These are phyloP conservation scores for Lepetodrilus schrolli DNA, from an alignment of 2,888 invertebrate species.

Conservation along the genomic window DNA sequence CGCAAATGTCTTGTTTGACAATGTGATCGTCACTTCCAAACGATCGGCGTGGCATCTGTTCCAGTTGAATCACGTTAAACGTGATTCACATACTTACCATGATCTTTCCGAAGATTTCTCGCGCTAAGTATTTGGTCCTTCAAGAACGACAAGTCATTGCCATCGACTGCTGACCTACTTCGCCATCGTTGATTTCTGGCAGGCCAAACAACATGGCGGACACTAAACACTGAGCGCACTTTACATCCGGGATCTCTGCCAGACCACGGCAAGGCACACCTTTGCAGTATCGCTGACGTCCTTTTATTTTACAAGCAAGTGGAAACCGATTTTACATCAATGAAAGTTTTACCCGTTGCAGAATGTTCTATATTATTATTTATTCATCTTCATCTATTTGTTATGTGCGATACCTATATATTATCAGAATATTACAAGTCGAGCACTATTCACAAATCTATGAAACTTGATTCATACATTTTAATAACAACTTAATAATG, in stretches of 20 bases:
- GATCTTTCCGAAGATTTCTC: constrained; percentile 1
- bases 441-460: too few species aligned
- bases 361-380: too few species aligned
- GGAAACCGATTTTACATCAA: too few species aligned
- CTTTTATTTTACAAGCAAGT: too few species aligned
- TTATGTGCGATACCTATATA: too few species aligned
- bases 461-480: too few species aligned
- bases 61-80: background rate
- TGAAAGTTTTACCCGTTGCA: too few species aligned
- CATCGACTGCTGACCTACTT: constrained; percentile 15
- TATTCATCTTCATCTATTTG: too few species aligned
- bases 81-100: background rate
- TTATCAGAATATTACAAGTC: too few species aligned
- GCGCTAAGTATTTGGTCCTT: background rate
- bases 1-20: constrained; percentile 9
- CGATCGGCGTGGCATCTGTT: background rate
- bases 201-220: constrained; percentile 24
- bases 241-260: constrained; percentile 6
- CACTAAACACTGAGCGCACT: constrained; percentile 24
- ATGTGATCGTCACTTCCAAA: background rate
- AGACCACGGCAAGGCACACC: background rate
- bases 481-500: too few species aligned
- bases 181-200: constrained; percentile 20
- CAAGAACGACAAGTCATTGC: constrained; percentile 15
- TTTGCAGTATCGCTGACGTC: too few species aligned